These are phyloP conservation scores for Drosophila parabipectinata DNA, from an alignment of 1,140 invertebrate species.

Conservation along the genomic window DNA sequence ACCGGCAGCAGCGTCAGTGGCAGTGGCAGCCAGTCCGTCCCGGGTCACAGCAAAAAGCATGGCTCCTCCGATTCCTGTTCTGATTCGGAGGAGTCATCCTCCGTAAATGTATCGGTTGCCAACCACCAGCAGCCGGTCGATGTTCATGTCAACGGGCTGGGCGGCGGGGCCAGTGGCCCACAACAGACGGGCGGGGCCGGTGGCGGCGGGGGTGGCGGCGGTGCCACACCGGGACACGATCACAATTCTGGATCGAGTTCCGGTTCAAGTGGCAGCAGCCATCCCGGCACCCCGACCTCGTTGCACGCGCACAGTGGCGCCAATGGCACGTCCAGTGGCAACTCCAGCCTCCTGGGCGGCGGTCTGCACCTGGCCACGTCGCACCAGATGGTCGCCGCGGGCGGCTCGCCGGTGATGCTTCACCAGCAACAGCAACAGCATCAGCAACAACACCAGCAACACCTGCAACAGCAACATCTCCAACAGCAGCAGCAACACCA, in stretches of 20 bases:
- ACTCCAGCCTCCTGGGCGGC: slow-evolving; percentile 54
- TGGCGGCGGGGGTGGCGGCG: slow-evolving; percentile 82
- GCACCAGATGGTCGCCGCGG: slow-evolving; percentile 82
- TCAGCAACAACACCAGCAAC: slow-evolving; percentile 42
- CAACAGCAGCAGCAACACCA: slow-evolving; percentile 42
- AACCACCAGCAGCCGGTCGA: slow-evolving; percentile 34
- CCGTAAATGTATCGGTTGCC: slow-evolving; percentile 25
- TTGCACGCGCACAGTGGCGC: slow-evolving; percentile 73
- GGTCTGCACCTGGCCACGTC: slow-evolving; percentile 77
- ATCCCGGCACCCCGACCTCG: slow-evolving; percentile 83
- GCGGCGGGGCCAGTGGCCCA: slow-evolving; percentile 72
- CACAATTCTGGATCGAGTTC: slow-evolving; percentile 65
- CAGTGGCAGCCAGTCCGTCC: not conserved
- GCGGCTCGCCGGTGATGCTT: slow-evolving; percentile 82
- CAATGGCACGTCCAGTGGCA: slow-evolving; percentile 68
- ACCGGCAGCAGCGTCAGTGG: not conserved
- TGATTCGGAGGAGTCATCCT: slow-evolving; percentile 95
- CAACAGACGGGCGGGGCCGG: slow-evolving; percentile 81
- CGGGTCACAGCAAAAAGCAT: slow-evolving; percentile 86
- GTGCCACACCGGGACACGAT: not conserved
- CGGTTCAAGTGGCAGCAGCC: slow-evolving; percentile 69
- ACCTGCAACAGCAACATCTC: slow-evolving; percentile 38
- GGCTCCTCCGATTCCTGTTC: slow-evolving; percentile 94
- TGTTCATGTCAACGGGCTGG: slow-evolving; percentile 61
- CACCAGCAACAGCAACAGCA: slow-evolving; percentile 76